Base-by-base conservation (phyloP, 2,113 vertebrate species). In the Callipepla californica region DNA sequence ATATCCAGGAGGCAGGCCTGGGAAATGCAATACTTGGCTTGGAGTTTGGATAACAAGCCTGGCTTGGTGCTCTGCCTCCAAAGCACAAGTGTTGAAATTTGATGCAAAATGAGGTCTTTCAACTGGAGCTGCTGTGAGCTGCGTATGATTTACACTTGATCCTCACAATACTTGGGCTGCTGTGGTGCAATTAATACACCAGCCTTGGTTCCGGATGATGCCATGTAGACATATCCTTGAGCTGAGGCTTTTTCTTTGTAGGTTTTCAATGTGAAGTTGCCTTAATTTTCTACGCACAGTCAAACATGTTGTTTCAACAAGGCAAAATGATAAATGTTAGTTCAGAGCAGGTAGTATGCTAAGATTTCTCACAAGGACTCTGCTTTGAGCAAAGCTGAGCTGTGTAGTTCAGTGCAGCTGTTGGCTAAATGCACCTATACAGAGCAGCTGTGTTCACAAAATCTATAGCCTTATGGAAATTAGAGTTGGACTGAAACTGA, bases 401-500 rank as follows among this genome's bases (percentile, higher is more conserved):
- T 4, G 40, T 25, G 53, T 5, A 34, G 47, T 67, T 76, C 2
- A 0, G 65, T 82, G 80, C 42, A 30, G 0, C 17, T 25, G 19
- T 36, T n/a, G 9, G 40, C 69, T 68, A 17, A 79, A 55, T 45
- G 66, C 44, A 77, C 55, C 89, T 40, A 1, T 4, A 1, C 45
- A 59, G 79, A 89, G 65, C 67, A 28, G 79, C 87, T 75, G 78
- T 40, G 70, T 85, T 87, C 87, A 84, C 85, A 91, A 91, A 94
- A 93, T 95, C 93, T 44, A 67, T 92, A 89, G 42, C 63, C 34
- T 45, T 74, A 89, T 92, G 89, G 81, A 94, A 80, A 89, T 85
- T 19, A 44, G 81, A 55, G 76, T 55, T n/a, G 51, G 62, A 92
- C 70, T 55, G 59, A 68, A 8, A 77, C 59, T 59, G 68, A 87